Evolutionary conservation across 2,888 invertebrate species (phyloP).

Genomic region (Mythimna lalbum): DNA sequence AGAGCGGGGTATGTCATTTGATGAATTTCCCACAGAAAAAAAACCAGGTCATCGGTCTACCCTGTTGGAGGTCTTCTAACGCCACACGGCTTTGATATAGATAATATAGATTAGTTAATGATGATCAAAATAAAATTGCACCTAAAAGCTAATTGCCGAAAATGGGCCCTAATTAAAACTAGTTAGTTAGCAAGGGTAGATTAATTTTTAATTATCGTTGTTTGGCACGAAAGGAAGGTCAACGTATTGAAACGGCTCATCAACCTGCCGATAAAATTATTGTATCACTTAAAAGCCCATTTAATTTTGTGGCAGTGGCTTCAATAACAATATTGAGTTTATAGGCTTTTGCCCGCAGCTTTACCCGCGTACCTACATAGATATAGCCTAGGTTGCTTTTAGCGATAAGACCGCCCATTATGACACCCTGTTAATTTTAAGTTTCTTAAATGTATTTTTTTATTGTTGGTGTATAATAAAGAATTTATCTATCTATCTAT

Average conservation of each 20-base stretch:
- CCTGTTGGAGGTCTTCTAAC: too few relatives aligned
- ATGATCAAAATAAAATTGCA: neutral
- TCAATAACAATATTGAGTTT: neutral
- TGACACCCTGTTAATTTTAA: too few relatives aligned
- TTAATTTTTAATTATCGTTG: neutral
- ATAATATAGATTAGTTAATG: neutral
- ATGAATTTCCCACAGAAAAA: too few relatives aligned
- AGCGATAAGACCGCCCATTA: too few relatives aligned
- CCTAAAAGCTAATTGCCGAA: neutral
- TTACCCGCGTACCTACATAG: too few relatives aligned
- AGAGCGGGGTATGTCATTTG: too few relatives aligned
- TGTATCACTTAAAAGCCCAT: slow-evolving; percentile 16
- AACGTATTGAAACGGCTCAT: neutral
- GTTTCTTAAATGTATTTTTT: too few relatives aligned
- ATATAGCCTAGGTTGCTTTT: too few relatives aligned
- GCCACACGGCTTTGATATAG: neutral
- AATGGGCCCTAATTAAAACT: neutral
- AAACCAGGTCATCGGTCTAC: too few relatives aligned
- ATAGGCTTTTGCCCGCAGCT: neutral
- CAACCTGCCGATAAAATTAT: neutral
- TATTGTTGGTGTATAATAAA: too few relatives aligned
- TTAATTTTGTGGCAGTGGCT: slow-evolving; percentile 1
- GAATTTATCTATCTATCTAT: too few relatives aligned
- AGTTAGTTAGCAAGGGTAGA: neutral
- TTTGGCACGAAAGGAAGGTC: neutral